Base-by-base conservation (phyloP, 37 sponge, comb jelly and placozoan genomes). In the Petrosia ficiformis region DNA sequence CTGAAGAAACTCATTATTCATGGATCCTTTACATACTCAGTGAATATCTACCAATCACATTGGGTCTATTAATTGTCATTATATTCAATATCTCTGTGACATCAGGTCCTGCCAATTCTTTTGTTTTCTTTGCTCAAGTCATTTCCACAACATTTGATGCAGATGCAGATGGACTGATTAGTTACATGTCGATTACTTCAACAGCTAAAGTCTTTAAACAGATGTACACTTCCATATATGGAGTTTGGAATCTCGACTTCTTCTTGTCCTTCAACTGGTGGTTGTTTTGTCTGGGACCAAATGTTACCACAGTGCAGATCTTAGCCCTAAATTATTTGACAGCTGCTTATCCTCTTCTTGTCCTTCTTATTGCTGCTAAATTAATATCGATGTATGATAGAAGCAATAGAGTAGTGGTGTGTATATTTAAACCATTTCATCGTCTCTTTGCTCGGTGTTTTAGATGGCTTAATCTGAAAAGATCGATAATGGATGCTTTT, bases 201-300 rank as follows among this genome's bases (percentile, higher is more conserved):
- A 30, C 26, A n/a, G 71, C 48, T n/a, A 24, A 35, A n/a, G 31
- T 19, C 57, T 25, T 77, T 8, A 30, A 28, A 26, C 36, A 78
- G 11, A 8, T 54, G 19, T 78, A 56, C 37, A 31, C 5, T 21
- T n/a, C 28, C 38, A 19, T 78, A 19, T 78, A 69, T 78, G 70
- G 57, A 38, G 57, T 78, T 26, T 78, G 58, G 59, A 78, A 78
- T 68, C 57, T 78, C 30, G 70, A 78, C 28, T 69, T 78, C 33
- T 78, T 78, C 42, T 33, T 32, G 19, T 1, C 67, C 5, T 48
- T 19, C 14, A 5, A 11, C 6, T 24, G 28, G 5, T 32, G 34
- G 40, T n/a, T 4, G 30, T 64, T 65, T 32, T 78, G 79, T 37
- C 11, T 78, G 24, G 21, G 59, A 4, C 69, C 70, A 34, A 26